Conservation (phyloP, 2,113 vertebrate species). For the Marmota flaviventris region DNA sequence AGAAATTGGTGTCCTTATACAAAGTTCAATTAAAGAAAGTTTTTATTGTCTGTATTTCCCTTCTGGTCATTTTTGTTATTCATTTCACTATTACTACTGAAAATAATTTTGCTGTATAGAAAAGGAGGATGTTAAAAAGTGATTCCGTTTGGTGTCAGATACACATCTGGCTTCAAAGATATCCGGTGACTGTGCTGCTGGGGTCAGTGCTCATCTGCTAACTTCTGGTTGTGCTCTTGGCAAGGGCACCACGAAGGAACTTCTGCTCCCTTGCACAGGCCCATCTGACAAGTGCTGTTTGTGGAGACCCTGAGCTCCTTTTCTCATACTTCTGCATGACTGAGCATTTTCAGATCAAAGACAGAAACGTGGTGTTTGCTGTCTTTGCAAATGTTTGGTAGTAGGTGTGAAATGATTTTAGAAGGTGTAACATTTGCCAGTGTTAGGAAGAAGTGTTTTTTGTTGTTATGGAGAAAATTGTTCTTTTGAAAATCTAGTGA, state of each 20-base stretch:
- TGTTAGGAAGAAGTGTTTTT: background rate
- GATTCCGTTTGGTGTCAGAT: background rate
- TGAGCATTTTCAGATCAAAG: background rate
- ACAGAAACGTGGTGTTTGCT: background rate
- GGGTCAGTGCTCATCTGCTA: background rate
- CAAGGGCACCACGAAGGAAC: background rate
- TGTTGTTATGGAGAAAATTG: slow-evolving; percentile 47
- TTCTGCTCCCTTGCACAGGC: background rate
- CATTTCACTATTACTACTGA: slow-evolving; percentile 15
- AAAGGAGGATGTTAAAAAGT: background rate
- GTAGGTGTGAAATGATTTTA: slow-evolving; percentile 16
- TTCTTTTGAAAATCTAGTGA: slow-evolving; percentile 23
- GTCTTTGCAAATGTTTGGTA: background rate
- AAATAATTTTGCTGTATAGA: background rate
- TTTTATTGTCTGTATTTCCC: background rate
- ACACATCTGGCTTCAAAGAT: background rate
- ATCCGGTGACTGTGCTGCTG: background rate
- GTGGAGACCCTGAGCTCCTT: background rate
- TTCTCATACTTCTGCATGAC: background rate
- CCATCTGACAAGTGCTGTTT: background rate
- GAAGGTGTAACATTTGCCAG: background rate
- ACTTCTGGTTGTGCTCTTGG: background rate
- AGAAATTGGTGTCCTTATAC: background rate
- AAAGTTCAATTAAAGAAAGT: background rate
- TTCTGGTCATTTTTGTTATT: background rate